A percentile compares a stretch with the other conserved stretches of the same genome.
Conservation (phyloP, 2,797 vertebrate species). For the Chiloscyllium punctatum region DNA sequence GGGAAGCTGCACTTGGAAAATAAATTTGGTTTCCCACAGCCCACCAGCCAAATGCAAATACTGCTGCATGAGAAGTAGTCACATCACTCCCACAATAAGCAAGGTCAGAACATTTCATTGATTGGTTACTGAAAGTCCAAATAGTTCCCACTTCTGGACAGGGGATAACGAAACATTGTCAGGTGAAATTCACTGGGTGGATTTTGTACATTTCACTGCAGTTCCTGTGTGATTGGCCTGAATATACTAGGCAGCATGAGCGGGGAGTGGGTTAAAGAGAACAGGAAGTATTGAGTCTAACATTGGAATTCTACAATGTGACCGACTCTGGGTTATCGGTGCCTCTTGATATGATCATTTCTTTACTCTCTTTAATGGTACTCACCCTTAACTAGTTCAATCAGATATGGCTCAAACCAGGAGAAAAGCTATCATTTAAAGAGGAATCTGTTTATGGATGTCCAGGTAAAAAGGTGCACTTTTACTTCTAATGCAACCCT, state of each 20-base stretch:
- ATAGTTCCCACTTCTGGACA: background rate
- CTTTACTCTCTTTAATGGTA: background rate
- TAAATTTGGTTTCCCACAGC: background rate
- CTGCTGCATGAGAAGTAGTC: no score
- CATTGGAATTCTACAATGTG: background rate
- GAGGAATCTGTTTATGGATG: conserved; percentile 40
- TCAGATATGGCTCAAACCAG: conserved; percentile 44
- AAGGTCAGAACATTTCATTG: background rate
- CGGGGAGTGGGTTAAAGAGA: background rate
- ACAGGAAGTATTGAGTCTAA: background rate
- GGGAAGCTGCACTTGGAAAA: background rate
- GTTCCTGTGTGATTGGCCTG: background rate
- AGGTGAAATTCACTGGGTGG: background rate
- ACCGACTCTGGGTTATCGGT: background rate
- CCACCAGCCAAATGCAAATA: background rate
- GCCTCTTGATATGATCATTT: no score
- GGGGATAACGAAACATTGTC: background rate
- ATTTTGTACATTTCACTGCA: background rate
- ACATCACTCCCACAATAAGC: background rate
- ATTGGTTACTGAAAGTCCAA: background rate
- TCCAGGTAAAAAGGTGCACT: conserved; percentile 40
- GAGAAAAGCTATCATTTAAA: conserved; percentile 36
- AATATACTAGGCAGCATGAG: background rate
- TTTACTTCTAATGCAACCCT: background rate
- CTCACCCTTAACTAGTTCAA: background rate